Percentiles rank a stretch among this genome's conserved stretches.
phyloP scores from a whole-genome alignment of 2,797 vertebrate genomes.

The Esox lucius region DNA sequence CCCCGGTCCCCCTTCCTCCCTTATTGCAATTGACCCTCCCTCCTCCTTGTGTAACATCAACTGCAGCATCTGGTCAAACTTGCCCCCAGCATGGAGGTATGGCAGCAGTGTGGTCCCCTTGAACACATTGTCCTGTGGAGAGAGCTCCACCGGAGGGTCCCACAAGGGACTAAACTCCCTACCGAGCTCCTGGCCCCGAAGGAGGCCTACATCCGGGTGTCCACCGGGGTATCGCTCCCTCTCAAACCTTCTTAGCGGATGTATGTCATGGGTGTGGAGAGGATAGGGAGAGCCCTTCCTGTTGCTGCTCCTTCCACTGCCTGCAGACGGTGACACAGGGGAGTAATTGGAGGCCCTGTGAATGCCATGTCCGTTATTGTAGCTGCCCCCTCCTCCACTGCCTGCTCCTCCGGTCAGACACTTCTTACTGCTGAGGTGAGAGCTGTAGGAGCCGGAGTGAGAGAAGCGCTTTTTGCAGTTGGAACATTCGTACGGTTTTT shows the following conservation, averaged over 20 bases:
- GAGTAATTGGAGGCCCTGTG: slow-evolving; percentile 56
- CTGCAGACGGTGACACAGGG: slow-evolving; percentile 65
- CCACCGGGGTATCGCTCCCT: slow-evolving; percentile 29
- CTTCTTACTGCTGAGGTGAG: slow-evolving; percentile 81
- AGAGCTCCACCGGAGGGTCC: slow-evolving; percentile 65
- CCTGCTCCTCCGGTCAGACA: slow-evolving; percentile 67
- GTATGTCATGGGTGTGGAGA: slow-evolving; percentile 30
- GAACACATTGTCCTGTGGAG: slow-evolving; percentile 61
- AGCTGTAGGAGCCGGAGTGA: slow-evolving; percentile 83
- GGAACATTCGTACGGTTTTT: slow-evolving; percentile 84
- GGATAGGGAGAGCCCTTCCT: slow-evolving; percentile 59
- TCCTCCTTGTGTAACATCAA: slow-evolving; percentile 74
- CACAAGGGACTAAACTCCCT: slow-evolving; percentile 48
- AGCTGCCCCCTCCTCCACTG: slow-evolving; percentile 42
- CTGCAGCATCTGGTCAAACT: slow-evolving; percentile 76
- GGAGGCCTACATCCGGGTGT: slow-evolving; percentile 36
- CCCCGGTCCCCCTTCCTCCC: slow-evolving; percentile 36
- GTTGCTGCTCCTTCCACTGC: slow-evolving; percentile 55
- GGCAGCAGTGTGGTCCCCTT: slow-evolving; percentile 71
- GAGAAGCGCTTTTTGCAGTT: slow-evolving; percentile 84
- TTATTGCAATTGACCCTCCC: slow-evolving; percentile 34
- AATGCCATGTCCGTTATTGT: slow-evolving; percentile 68
- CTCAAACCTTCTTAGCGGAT: neutral
- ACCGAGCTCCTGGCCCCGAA: slow-evolving; percentile 44
- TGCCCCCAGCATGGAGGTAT: slow-evolving; percentile 66